Percentiles rank a stretch among this genome's conserved stretches.
Evolutionary conservation across 2,888 invertebrate genomes (phyloP).

Genomic region (Harpalus rufipes): DNA sequence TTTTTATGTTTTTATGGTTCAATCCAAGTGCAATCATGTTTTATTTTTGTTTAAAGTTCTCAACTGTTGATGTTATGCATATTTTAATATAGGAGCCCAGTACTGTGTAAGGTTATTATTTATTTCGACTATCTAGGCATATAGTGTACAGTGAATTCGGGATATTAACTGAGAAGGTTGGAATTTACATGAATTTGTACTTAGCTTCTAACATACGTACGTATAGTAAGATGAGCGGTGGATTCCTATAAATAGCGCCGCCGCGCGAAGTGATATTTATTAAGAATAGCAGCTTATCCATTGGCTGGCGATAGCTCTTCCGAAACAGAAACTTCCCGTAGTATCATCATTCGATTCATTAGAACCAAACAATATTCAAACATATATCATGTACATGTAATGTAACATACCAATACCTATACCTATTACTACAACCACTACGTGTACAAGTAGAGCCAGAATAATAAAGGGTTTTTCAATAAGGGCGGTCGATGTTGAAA

Average conservation of each 20-base stretch:
- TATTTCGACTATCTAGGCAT: slow-evolving; percentile 74
- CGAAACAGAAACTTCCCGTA: slow-evolving; percentile 58
- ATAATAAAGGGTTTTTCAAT: too few species aligned
- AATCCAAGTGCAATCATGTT: slow-evolving; percentile 65
- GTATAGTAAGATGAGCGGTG: slow-evolving; percentile 61
- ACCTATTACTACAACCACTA: background rate
- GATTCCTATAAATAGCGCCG: slow-evolving; percentile 62
- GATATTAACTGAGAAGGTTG: slow-evolving; percentile 59
- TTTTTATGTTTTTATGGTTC: slow-evolving; percentile 55
- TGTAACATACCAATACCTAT: slow-evolving; percentile 35
- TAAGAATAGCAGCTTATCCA: slow-evolving; percentile 55
- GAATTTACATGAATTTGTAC: slow-evolving; percentile 67
- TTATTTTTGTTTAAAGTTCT: slow-evolving; percentile 71
- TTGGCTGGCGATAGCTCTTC: slow-evolving; percentile 65
- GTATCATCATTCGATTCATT: slow-evolving; percentile 38
- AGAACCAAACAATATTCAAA: slow-evolving; percentile 14
- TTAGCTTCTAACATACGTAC: slow-evolving; percentile 62
- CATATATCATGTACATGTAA: slow-evolving; percentile 36
- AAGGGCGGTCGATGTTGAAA: too few species aligned
- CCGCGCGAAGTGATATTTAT: slow-evolving; percentile 65
- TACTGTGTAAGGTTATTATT: slow-evolving; percentile 76
- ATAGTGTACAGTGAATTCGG: slow-evolving; percentile 73
- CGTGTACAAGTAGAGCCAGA: slow-evolving; percentile 24
- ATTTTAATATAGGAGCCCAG: slow-evolving; percentile 78
- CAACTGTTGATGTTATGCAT: slow-evolving; percentile 77